These are phyloP conservation scores for Diabrotica virgifera DNA, from an alignment of 1,140 invertebrate species.

Conservation along the genomic window DNA sequence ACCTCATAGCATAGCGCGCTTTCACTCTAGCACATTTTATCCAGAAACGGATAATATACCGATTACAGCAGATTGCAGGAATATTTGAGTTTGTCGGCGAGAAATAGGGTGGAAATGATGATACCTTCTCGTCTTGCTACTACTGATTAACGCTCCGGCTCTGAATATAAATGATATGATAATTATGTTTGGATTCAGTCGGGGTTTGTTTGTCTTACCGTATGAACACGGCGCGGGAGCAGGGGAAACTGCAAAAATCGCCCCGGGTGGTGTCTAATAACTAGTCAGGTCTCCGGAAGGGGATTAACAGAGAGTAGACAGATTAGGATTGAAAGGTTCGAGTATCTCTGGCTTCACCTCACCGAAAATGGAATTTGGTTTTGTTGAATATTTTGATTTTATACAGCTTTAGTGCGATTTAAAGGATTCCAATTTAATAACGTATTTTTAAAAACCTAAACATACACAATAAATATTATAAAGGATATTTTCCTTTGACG, in stretches of 20 bases:
- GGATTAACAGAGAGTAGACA: not conserved
- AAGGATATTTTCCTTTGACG: no score
- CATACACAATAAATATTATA: no score
- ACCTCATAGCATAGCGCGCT: no score
- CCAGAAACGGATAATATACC: conserved; percentile 12
- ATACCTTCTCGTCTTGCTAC: conserved; percentile 7
- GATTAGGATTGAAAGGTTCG: not conserved
- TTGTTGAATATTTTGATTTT: not conserved
- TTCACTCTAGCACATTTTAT: no score
- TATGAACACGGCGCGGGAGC: not conserved
- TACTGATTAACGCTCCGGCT: conserved; percentile 5
- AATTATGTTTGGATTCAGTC: conserved; percentile 14
- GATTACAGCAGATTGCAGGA: conserved; percentile 18
- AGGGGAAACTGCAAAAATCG: not conserved
- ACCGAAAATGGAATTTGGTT: not conserved
- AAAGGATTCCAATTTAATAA: no score
- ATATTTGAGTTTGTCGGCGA: conserved; percentile 10
- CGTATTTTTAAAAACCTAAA: no score
- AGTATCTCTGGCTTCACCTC: not conserved
- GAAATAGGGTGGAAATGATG: conserved; percentile 7
- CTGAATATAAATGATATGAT: conserved; percentile 18
- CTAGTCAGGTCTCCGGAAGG: not conserved
- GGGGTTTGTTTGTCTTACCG: conserved; percentile 2
- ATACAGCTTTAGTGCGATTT: no score
- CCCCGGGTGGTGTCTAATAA: not conserved